A percentile compares a stretch with the other conserved stretches of the same genome.
These are phyloP conservation scores for Chanos chanos DNA, from an alignment of 2,797 vertebrate species.

Conservation along the genomic window DNA sequence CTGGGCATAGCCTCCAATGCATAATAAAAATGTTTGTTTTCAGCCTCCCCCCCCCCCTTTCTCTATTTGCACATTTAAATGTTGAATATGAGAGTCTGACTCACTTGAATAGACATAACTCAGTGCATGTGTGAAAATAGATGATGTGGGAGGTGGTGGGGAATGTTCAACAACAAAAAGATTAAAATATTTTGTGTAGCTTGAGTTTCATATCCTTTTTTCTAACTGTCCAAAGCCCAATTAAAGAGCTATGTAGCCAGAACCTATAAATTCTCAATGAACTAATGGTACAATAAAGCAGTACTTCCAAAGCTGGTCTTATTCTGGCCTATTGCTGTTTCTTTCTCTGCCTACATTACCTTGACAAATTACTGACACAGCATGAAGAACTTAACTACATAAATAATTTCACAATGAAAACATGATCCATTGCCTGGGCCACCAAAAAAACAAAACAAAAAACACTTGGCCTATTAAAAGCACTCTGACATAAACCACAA, in stretches of 20 bases:
- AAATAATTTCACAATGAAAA: conserved; percentile 70
- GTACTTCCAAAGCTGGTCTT: conserved; percentile 38
- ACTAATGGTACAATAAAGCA: conserved; percentile 15
- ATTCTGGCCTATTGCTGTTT: conserved; percentile 53
- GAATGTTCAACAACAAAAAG: too few species aligned
- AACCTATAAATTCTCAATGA: conserved; percentile 45
- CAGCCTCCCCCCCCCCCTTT: too few species aligned
- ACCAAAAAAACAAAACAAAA: too few species aligned
- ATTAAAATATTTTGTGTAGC: too few species aligned
- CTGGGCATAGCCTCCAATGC: too few species aligned
- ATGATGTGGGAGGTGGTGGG: too few species aligned
- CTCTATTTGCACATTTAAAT: too few species aligned
- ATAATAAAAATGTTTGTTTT: too few species aligned
- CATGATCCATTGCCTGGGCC: conserved; percentile 68
- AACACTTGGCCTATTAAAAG: conserved; percentile 67
- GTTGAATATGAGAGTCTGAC: too few species aligned
- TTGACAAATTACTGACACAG: conserved; percentile 74
- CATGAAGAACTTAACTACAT: conserved; percentile 69
- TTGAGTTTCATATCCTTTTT: not conserved
- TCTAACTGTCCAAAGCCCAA: not conserved
- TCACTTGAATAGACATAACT: too few species aligned
- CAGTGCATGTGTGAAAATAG: too few species aligned
- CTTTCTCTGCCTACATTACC: conserved; percentile 66
- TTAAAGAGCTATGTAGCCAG: conserved; percentile 36
- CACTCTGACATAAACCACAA: conserved; percentile 69